Conservation (phyloP, 2,113 vertebrate species). For the Microcebus jonahi region DNA sequence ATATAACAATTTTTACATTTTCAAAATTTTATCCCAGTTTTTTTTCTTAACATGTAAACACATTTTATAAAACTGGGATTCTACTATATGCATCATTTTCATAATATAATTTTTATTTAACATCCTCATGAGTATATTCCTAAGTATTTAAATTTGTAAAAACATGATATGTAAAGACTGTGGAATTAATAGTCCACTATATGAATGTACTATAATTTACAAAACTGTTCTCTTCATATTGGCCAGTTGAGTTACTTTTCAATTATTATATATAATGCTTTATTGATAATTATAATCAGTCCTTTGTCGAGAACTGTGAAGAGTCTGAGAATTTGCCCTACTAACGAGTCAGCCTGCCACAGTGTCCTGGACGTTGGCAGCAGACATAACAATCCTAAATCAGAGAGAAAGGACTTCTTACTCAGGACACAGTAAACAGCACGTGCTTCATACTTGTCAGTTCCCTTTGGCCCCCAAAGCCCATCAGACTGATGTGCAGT, state of each 20-base stretch:
- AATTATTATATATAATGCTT: neutral
- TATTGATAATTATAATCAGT: constrained; percentile 44
- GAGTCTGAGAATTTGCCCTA: neutral
- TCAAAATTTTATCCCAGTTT: neutral
- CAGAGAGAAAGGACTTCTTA: neutral
- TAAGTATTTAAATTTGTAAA: constrained; percentile 22
- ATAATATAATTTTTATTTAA: constrained; percentile 26
- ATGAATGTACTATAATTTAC: neutral
- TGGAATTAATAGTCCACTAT: neutral
- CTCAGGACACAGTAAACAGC: neutral
- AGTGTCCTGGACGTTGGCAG: neutral
- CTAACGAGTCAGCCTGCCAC: neutral
- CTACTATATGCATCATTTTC: neutral
- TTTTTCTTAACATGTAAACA: constrained; percentile 1
- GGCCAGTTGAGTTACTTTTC: neutral
- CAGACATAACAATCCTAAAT: neutral
- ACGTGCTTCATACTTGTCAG: neutral
- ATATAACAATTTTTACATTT: neutral
- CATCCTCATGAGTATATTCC: constrained; percentile 14
- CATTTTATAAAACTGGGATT: neutral
- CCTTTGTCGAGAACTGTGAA: neutral
- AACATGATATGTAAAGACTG: neutral
- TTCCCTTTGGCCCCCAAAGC: neutral
- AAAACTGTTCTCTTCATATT: neutral
- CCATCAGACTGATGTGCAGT: neutral